Conservation (phyloP, 2,113 vertebrate species). For the Apteryx owenii region DNA sequence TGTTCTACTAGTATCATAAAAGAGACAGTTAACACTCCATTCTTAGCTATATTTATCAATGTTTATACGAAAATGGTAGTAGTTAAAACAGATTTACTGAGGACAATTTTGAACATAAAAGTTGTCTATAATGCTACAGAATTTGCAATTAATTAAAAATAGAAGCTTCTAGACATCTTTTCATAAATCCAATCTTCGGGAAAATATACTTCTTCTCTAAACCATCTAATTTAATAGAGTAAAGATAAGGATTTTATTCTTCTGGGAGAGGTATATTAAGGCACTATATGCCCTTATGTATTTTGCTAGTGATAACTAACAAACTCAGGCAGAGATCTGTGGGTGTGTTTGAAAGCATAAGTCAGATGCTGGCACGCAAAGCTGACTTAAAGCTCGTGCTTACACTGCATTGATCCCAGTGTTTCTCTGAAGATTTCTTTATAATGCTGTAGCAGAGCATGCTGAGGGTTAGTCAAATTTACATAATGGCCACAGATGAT, state of each 20-base stretch:
- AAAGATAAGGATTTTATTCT: not conserved
- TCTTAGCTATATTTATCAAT: constrained; percentile 24
- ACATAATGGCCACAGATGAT: not conserved
- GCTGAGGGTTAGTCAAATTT: not conserved
- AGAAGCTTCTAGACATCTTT: not conserved
- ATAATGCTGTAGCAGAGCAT: not conserved
- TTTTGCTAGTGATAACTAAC: constrained; percentile 19
- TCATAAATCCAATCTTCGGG: not conserved
- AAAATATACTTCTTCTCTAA: not conserved
- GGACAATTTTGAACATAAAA: constrained; percentile 2
- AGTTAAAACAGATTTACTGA: not conserved
- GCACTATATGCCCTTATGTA: not conserved
- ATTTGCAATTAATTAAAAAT: not conserved
- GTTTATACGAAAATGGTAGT: not conserved
- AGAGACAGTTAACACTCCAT: not conserved
- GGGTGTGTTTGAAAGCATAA: constrained; percentile 4
- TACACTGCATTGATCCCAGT: constrained; percentile 9
- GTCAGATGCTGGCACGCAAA: constrained; percentile 31
- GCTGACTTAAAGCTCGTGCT: constrained; percentile 30
- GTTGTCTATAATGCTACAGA: not conserved
- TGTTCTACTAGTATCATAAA: not conserved
- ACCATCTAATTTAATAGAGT: not conserved
- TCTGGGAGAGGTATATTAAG: not conserved
- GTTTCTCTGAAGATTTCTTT: constrained; percentile 46
- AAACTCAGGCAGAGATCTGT: not conserved